These are phyloP conservation scores for Synodontis membranacea DNA, from an alignment of 2,113 vertebrate genomes.

Conservation along the genomic window DNA sequence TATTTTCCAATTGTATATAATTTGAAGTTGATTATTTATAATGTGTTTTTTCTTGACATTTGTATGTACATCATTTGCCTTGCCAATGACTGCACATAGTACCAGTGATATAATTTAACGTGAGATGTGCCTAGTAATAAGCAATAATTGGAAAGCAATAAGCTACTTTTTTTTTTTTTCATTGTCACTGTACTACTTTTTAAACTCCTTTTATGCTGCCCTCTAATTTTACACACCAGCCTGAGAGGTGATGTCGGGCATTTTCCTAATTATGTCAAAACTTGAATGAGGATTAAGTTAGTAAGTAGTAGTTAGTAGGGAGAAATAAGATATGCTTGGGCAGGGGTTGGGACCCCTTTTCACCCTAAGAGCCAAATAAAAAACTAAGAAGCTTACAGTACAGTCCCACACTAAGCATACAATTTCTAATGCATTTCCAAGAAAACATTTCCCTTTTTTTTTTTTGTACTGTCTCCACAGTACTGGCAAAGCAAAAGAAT, in stretches of 20 bases:
- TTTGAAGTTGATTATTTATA: conserved; percentile 20
- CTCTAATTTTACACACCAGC: conserved; percentile 17
- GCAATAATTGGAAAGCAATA: conserved; percentile 47
- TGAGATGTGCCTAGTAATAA: conserved; percentile 45
- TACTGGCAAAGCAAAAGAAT: conserved; percentile 11
- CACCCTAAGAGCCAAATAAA: background rate
- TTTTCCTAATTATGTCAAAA: background rate
- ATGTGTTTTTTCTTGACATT: conserved; percentile 28
- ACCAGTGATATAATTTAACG: conserved; percentile 33
- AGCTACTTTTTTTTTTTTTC: conserved; percentile 3
- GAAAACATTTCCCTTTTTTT: conserved; percentile 19
- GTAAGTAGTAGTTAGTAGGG: background rate
- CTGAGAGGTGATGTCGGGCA: background rate
- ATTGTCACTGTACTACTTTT: conserved; percentile 21
- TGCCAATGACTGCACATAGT: conserved; percentile 40
- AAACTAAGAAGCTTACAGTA: background rate
- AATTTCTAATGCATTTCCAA: background rate
- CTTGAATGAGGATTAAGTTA: background rate
- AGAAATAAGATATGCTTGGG: background rate
- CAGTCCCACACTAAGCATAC: background rate
- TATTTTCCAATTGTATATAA: conserved; percentile 34
- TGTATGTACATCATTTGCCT: conserved; percentile 32
- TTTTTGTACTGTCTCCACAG: conserved; percentile 16
- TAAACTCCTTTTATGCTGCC: conserved; percentile 8
- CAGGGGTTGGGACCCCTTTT: background rate